Percentiles rank a stretch among this genome's conserved stretches.
These are phyloP conservation scores for Pseudococcus viburni DNA, from an alignment of 2,888 invertebrate genomes.

Conservation along the genomic window DNA sequence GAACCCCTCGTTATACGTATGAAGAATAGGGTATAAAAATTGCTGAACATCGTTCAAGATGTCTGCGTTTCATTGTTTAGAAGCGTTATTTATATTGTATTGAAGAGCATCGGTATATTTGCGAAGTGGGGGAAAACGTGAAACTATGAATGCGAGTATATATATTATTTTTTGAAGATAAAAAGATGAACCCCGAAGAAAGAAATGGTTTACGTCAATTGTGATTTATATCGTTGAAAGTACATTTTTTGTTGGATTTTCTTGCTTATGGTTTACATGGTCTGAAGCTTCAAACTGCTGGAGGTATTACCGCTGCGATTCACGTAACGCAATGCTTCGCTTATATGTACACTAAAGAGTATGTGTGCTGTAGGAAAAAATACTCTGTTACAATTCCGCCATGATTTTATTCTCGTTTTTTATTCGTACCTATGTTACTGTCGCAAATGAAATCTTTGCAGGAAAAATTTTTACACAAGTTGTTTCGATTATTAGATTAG, in stretches of 20 bases:
- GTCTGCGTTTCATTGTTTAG: slow-evolving; percentile 64
- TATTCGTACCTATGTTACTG: background rate
- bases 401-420: background rate
- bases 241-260: slow-evolving; percentile 54
- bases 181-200: slow-evolving; percentile 62
- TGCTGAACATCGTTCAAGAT: slow-evolving; percentile 64
- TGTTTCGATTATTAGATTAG: too few relatives aligned
- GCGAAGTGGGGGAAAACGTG: slow-evolving; percentile 58
- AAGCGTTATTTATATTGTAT: slow-evolving; percentile 63
- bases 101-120: slow-evolving; percentile 55
- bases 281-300: slow-evolving; percentile 52
- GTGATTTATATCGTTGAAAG: slow-evolving; percentile 63
- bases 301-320: slow-evolving; percentile 6
- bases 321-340: background rate
- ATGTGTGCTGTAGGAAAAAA: background rate
- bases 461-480: too few relatives aligned
- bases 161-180: slow-evolving; percentile 65
- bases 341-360: background rate
- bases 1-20: slow-evolving; percentile 43
- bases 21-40: slow-evolving; percentile 61
- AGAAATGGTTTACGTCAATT: slow-evolving; percentile 63
- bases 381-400: background rate
- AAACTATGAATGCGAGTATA: slow-evolving; percentile 63
- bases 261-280: slow-evolving; percentile 44
- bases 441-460: background rate